Evolutionary conservation across 2,888 invertebrate species (phyloP).

Genomic region (Napeogenes inachia): DNA sequence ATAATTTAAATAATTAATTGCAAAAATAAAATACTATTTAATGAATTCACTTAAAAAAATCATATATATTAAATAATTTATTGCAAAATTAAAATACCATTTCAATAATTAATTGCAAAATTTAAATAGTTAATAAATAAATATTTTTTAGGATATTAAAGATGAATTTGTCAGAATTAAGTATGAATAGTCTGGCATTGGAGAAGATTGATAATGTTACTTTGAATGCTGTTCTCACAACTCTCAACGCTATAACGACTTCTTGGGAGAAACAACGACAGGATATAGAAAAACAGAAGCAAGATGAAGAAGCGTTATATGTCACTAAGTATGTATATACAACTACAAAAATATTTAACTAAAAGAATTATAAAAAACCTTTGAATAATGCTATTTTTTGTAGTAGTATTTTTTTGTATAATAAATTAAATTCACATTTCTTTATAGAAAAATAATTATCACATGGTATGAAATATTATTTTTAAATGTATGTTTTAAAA

Average conservation of each 20-base stretch:
- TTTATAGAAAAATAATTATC: too few relatives aligned
- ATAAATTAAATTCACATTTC: too few relatives aligned
- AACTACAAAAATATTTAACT: too few relatives aligned
- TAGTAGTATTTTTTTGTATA: too few relatives aligned
- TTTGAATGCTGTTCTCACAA: constrained; percentile 69
- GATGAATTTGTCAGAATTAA: constrained; percentile 82
- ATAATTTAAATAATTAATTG: too few relatives aligned
- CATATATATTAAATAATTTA: too few relatives aligned
- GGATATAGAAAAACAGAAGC: constrained; percentile 80
- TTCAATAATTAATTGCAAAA: background rate
- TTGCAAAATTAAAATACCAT: background rate
- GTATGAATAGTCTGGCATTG: constrained; percentile 79
- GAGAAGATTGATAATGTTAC: constrained; percentile 62
- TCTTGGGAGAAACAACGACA: constrained; percentile 88
- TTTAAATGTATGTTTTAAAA: too few relatives aligned
- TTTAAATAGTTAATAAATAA: background rate
- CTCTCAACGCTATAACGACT: constrained; percentile 79
- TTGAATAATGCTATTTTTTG: too few relatives aligned
- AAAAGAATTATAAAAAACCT: too few relatives aligned
- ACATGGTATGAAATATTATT: too few relatives aligned
- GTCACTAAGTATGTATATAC: constrained; percentile 77
- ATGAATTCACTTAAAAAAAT: too few relatives aligned
- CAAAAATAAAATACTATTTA: background rate
- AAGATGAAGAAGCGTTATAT: constrained; percentile 87
- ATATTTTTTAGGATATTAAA: constrained; percentile 76